Percentiles rank a stretch among this genome's conserved stretches.
These are phyloP conservation scores for Carcina quercana DNA, from an alignment of 2,888 invertebrate genomes.

Conservation along the genomic window DNA sequence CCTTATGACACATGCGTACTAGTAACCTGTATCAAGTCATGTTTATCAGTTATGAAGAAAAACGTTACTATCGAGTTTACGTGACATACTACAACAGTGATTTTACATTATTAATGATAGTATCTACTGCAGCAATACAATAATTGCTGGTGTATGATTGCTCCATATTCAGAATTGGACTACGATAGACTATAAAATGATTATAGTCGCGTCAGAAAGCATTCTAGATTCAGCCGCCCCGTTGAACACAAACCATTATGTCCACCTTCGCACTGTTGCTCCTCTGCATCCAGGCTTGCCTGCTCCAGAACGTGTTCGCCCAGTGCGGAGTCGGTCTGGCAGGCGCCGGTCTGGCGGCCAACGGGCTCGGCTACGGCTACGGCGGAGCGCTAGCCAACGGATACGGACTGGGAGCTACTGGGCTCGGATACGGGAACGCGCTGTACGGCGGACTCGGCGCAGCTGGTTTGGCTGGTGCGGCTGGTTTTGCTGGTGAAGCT, in stretches of 20 bases:
- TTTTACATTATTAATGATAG: not conserved
- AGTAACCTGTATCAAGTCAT: not conserved
- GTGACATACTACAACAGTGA: not conserved
- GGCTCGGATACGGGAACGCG: not conserved
- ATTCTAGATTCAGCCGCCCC: slow-evolving; percentile 4
- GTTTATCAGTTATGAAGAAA: no score
- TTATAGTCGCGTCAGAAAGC: not conserved
- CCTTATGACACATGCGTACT: not conserved
- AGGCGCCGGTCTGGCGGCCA: not conserved
- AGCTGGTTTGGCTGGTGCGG: no score
- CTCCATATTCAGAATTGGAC: no score
- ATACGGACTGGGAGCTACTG: not conserved
- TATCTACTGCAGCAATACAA: not conserved
- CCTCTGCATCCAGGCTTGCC: slow-evolving; percentile 34
- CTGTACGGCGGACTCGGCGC: not conserved
- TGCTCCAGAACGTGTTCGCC: slow-evolving; percentile 23
- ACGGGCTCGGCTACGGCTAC: slow-evolving; percentile 1
- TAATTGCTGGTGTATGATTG: no score
- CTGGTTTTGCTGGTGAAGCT: no score
- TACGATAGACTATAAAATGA: slow-evolving; percentile 2
- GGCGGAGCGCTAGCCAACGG: not conserved
- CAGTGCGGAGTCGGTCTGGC: slow-evolving; percentile 4
- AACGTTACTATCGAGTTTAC: no score
- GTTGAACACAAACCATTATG: slow-evolving; percentile 19
- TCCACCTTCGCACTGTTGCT: slow-evolving; percentile 25